phyloP scores from a whole-genome alignment of 2,888 invertebrate species.

The Gisinianus flammeolus region DNA sequence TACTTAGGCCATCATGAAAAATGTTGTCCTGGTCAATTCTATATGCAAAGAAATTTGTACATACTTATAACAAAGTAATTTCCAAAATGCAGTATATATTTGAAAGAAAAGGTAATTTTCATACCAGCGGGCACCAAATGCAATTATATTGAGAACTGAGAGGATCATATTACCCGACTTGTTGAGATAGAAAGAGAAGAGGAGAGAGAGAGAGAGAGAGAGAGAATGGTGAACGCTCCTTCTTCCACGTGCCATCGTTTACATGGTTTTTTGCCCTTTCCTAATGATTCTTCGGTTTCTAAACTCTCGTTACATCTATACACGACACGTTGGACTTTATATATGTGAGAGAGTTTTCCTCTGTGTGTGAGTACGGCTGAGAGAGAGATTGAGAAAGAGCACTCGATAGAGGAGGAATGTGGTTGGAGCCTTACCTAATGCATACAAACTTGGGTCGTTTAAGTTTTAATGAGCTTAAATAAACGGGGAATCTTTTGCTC shows the following conservation, averaged over 20 bases:
- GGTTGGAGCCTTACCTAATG: not conserved
- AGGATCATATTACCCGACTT: not conserved
- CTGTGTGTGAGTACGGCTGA: not conserved
- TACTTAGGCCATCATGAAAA: too few relatives aligned
- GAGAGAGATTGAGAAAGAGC: not conserved
- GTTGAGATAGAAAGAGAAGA: not conserved
- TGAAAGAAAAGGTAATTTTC: conserved; percentile 30
- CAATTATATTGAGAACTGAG: conserved; percentile 24
- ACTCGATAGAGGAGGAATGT: not conserved
- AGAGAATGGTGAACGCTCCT: not conserved
- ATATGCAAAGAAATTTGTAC: not conserved
- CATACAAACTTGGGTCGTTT: conserved; percentile 20
- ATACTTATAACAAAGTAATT: not conserved
- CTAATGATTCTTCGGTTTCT: conserved; percentile 22
- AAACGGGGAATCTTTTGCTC: conserved; percentile 2
- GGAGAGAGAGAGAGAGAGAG: not conserved
- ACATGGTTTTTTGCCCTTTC: not conserved
- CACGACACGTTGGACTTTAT: not conserved
- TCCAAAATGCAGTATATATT: not conserved
- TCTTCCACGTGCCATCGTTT: conserved; percentile 28
- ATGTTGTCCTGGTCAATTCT: too few relatives aligned
- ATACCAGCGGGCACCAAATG: conserved; percentile 34
- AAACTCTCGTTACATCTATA: not conserved
- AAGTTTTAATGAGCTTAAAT: conserved; percentile 32
- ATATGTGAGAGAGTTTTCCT: not conserved